Base-by-base conservation (phyloP, 2,888 invertebrate genomes). In the Cyclophora albipunctata region DNA sequence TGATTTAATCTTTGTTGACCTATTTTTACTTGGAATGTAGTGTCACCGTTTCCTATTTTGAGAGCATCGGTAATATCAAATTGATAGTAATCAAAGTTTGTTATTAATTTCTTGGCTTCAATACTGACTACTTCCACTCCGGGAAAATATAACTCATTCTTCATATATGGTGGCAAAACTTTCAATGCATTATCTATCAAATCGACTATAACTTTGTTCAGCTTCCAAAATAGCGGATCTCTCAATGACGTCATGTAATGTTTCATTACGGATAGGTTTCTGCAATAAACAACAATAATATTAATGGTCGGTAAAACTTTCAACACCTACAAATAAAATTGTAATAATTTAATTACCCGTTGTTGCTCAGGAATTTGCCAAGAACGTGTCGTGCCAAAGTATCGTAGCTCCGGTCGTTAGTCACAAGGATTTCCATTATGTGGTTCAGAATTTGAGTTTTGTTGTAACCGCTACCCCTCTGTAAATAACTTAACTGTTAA, bases 181-280 rank as follows among this genome's bases (percentile, higher is more conserved):
- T 83, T 73, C 56, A 92, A 89, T 73, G 91, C 92, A 54, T 89
- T 87, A 59, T 90, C 89, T 69, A 92, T 85, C 47, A 89, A 78
- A 46, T 89, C 76, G 40, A 91, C 75, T 59, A 93, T 87, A 63
- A 90, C 91, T 70, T 92, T 91, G 71, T 91, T 92, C 56, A 94
- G 75, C 53, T 89, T 90, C 87, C 92, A 95, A 84, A 92, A 93
- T 53, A 92, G 85, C 3, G 94, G 94, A 75, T 94, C 94, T 53
- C 94, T 90, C 64, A 92, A 62, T 52, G 91, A 88, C 2, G 93
- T 92, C 71, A 91, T 89, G 60, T 90, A 91, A 59, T 88, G 88
- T 40, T 75, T 76, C 34, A 88, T 63, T 4, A 75, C 78, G 4
- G 86, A 80, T 7, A 69, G 70, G 49, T 67, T 64, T 46, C 87